Conservation (phyloP, 2,113 vertebrate genomes). For the Anhinga anhinga region DNA sequence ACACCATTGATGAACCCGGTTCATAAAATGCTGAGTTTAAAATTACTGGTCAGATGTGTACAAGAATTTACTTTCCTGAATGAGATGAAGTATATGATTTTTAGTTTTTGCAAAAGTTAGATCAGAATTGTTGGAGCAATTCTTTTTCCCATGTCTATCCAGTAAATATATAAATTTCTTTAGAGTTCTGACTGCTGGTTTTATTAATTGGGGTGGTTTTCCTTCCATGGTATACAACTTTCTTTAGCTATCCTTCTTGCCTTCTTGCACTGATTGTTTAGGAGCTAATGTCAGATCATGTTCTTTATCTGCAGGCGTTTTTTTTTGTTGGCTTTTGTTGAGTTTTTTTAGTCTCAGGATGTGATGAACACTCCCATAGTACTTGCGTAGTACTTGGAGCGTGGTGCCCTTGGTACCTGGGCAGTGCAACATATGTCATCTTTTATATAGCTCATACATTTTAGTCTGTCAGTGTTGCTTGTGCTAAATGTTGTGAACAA, state of each 20-base stretch:
- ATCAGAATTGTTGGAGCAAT: neutral
- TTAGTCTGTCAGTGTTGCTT: slow-evolving; percentile 31
- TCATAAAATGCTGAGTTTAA: neutral
- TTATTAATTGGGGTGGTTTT: neutral
- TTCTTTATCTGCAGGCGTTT: neutral
- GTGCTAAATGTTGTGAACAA: slow-evolving; percentile 25
- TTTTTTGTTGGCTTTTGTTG: neutral
- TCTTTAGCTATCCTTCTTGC: neutral
- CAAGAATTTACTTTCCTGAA: neutral
- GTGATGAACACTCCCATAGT: neutral
- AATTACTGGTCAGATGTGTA: neutral
- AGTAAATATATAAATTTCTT: neutral
- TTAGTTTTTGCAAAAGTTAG: neutral
- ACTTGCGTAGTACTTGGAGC: neutral
- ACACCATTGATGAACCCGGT: neutral
- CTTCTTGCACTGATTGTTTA: neutral
- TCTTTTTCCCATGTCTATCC: neutral
- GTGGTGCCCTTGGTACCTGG: slow-evolving; percentile 27
- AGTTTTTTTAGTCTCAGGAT: neutral
- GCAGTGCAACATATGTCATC: neutral
- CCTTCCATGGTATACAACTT: neutral
- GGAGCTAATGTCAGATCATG: neutral
- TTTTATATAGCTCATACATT: slow-evolving; percentile 8
- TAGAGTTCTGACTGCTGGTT: neutral
- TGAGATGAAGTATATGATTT: neutral